phyloP scores from a whole-genome alignment of 2,888 invertebrate species.

The Drosophila tanythrix region DNA sequence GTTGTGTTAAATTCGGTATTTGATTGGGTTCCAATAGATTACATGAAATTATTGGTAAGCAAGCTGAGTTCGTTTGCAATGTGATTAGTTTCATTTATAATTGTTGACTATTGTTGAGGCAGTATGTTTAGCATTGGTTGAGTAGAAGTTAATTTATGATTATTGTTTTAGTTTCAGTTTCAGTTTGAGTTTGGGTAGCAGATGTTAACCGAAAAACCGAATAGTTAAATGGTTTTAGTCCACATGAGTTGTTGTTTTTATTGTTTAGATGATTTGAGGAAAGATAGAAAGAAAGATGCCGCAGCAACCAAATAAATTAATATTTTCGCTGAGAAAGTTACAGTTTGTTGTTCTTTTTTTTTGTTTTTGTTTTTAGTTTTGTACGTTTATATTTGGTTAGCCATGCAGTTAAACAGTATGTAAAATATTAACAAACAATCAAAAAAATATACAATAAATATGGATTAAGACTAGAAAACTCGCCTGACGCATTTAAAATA shows the following conservation, averaged over 20 bases:
- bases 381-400: constrained; percentile 62
- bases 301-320: constrained; percentile 73
- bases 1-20: constrained; percentile 41
- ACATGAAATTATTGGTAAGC: constrained; percentile 85
- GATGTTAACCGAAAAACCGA: constrained; percentile 42
- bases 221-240: constrained; percentile 60
- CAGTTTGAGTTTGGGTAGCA: constrained; percentile 25
- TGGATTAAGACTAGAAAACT: constrained; percentile 44
- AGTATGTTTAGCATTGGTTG: constrained; percentile 13
- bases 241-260: constrained; percentile 56
- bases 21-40: constrained; percentile 53
- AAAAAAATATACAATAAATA: constrained; percentile 45
- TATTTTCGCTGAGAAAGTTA: constrained; percentile 57
- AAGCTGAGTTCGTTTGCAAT: constrained; percentile 83
- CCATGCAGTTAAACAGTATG: constrained; percentile 66
- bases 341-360: constrained; percentile 38
- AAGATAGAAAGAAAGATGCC: constrained; percentile 70
- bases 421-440: constrained; percentile 42
- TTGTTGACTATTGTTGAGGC: constrained; percentile 63
- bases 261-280: constrained; percentile 59
- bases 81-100: constrained; percentile 84
- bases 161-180: constrained; percentile 23
- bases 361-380: constrained; percentile 23
- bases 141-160: constrained; percentile 11
- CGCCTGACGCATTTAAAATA: constrained; percentile 47